Base-by-base conservation (phyloP, 2,888 invertebrate species). In the Drosophila seclusa region DNA sequence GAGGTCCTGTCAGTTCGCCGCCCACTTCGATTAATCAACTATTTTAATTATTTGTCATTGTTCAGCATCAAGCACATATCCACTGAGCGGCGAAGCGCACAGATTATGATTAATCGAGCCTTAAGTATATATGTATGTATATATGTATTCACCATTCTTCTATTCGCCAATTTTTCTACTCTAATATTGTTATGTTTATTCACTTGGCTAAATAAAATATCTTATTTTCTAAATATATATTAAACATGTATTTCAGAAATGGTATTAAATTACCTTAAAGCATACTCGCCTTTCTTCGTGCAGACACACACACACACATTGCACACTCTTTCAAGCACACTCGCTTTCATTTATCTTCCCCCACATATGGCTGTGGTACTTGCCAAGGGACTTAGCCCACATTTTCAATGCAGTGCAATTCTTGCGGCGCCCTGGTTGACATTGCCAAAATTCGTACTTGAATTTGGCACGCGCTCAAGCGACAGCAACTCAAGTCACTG, bases 361-460 rank as follows among this genome's bases (percentile, higher is more conserved):
- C 18, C 58, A 52, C 71, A 60, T 68, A 60, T 67, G 67, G 62
- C 63, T 62, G 60, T 74, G 74, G 74, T 74, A 74, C 62, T 80
- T 76, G 45, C 27, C 68, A 53, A 21, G 42, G 21, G 31, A 59
- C 67, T 52, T 24, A 48, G 29, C 29, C 40, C 53, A 10, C 50
- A 53, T 69, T 59, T 68, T 59, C 50, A 71, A 57, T 69, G 52
- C 54, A 62, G 29, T 62, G 54, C 57, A 53, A 66, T 71, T 70
- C 63, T 21, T 69, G 55, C 53, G 45, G 52, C 31, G 36, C 2
- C 49, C 24, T n/a, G 27, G 31, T 61, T 64, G 58, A 57, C 68
- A 50, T 40, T 34, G 32, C 38, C 52, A 40, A 66, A 66, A 64
- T 55, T 38, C 27, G 18, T 32, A 55, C 68, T 62, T 53, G 68